Percentiles rank a stretch among this genome's conserved stretches.
These are phyloP conservation scores for Drosophila trapezifrons DNA, from an alignment of 1,140 invertebrate species.

Conservation along the genomic window DNA sequence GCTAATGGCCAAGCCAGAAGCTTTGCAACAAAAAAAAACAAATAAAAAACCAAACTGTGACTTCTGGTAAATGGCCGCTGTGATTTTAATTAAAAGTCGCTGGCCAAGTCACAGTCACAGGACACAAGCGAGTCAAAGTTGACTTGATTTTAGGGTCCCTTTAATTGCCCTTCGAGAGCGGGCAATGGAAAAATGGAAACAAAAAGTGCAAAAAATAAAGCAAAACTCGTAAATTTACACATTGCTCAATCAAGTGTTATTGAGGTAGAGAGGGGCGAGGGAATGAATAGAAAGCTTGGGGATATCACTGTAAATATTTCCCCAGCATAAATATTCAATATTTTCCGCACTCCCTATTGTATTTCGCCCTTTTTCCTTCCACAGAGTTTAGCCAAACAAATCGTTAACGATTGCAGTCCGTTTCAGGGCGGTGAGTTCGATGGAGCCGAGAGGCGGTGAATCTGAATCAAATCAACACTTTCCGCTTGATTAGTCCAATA, in stretches of 20 bases:
- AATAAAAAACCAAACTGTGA: constrained; percentile 49
- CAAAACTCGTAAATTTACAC: constrained; percentile 61
- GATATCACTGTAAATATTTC: constrained; percentile 70
- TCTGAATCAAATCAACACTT: constrained; percentile 68
- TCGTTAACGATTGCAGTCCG: constrained; percentile 69
- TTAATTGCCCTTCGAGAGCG: constrained; percentile 62
- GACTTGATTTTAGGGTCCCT: constrained; percentile 69
- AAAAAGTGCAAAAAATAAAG: constrained; percentile 23
- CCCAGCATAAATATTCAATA: constrained; percentile 68
- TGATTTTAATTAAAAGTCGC: constrained; percentile 78
- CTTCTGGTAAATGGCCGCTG: constrained; percentile 66
- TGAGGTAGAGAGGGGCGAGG: constrained; percentile 17
- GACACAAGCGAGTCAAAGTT: constrained; percentile 72
- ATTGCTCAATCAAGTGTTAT: constrained; percentile 74
- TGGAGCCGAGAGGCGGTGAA: constrained; percentile 25
- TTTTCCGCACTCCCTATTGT: constrained; percentile 29
- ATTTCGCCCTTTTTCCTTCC: constrained; percentile 16
- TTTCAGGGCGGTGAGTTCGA: constrained; percentile 3
- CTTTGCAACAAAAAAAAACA: constrained; percentile 13
- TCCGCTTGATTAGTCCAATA: constrained; percentile 59
- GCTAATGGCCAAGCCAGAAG: constrained; percentile 62
- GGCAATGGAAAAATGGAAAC: constrained; percentile 11
- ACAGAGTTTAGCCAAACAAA: constrained; percentile 59
- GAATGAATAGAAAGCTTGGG: constrained; percentile 26
- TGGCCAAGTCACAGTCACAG: constrained; percentile 19